Percentiles rank a stretch among this genome's conserved stretches.
These are phyloP conservation scores for Heptranchias perlo DNA, from an alignment of 2,113 vertebrate species.

Conservation along the genomic window DNA sequence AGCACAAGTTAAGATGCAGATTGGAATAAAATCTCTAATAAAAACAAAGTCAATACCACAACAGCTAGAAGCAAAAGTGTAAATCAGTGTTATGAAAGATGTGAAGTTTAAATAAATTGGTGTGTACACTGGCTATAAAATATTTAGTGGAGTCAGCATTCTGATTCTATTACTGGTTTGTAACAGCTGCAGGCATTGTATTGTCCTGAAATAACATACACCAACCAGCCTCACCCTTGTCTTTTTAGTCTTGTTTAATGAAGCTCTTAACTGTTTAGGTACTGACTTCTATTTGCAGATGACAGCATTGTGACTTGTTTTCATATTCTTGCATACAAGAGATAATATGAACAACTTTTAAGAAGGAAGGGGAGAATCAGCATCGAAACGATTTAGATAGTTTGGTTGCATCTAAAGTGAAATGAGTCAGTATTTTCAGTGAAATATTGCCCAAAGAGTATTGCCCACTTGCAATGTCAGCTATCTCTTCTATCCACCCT, in stretches of 20 bases:
- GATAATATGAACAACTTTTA: background rate
- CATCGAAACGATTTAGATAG: background rate
- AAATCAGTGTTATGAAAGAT: background rate
- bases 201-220: slow-evolving; percentile 23
- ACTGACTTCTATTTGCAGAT: background rate
- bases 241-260: slow-evolving; percentile 29
- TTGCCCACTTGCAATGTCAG: background rate
- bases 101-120: background rate
- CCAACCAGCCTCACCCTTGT: slow-evolving; percentile 1
- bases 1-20: background rate
- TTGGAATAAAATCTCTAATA: background rate
- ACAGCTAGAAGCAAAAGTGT: background rate
- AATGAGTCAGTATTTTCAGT: background rate
- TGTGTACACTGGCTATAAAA: background rate
- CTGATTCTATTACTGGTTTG: slow-evolving; percentile 26
- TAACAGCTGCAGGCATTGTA: slow-evolving; percentile 17
- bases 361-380: background rate
- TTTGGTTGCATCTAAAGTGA: background rate
- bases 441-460: background rate
- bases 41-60: background rate
- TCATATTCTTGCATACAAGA: background rate
- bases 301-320: background rate
- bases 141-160: slow-evolving; percentile 20
- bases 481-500: background rate
- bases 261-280: slow-evolving; percentile 33